Evolutionary conservation across 2,797 vertebrate species (phyloP).

Genomic region (Erpetoichthys calabaricus): DNA sequence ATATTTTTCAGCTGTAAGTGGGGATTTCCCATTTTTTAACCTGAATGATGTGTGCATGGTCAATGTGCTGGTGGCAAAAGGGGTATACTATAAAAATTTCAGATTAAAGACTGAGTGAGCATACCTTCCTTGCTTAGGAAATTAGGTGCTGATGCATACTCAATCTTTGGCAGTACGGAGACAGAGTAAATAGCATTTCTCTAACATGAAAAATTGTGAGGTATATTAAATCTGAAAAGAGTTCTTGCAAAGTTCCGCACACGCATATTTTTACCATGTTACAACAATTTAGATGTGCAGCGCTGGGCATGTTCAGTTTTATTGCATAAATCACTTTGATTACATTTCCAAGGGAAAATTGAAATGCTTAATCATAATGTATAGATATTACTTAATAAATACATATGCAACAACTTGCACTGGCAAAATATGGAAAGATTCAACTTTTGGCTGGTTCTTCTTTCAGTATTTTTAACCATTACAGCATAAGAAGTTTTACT

Average conservation of each 20-base stretch:
- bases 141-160: neutral
- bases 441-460: too few relatives aligned
- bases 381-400: neutral
- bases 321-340: neutral
- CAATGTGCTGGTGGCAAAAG: too few relatives aligned
- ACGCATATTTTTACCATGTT: neutral
- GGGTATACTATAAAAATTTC: too few relatives aligned
- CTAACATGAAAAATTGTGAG: neutral
- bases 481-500: too few relatives aligned
- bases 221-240: neutral
- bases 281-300: neutral
- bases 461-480: too few relatives aligned
- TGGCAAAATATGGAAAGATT: too few relatives aligned
- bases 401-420: too few relatives aligned
- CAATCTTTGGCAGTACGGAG: neutral
- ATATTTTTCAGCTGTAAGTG: too few relatives aligned
- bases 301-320: neutral
- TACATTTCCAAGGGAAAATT: neutral
- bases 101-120: too few relatives aligned
- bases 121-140: neutral
- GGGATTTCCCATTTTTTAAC: too few relatives aligned
- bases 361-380: neutral
- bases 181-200: constrained; percentile 1
- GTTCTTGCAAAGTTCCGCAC: neutral
- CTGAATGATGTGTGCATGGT: too few relatives aligned